Evolutionary conservation across 2,797 vertebrate species (phyloP).

Genomic region (Falco novaeseelandiae): DNA sequence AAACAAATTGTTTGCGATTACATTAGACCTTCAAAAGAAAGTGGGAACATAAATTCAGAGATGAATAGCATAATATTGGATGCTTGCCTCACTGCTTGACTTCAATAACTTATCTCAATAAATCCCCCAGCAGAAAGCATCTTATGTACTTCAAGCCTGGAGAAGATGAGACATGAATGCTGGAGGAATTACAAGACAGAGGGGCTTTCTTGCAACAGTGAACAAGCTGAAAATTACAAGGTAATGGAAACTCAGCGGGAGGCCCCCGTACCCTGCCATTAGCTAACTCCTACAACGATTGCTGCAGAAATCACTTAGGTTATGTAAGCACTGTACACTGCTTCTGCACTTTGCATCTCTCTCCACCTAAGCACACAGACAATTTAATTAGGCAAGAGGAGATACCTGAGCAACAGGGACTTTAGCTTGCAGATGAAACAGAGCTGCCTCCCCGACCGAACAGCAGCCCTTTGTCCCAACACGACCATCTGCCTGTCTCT

Average conservation of each 20-base stretch:
- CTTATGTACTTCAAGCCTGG: constrained; percentile 73
- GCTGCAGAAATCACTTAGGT: constrained; percentile 59
- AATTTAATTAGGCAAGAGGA: constrained; percentile 19
- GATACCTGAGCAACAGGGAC: not conserved
- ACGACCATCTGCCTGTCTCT: not conserved
- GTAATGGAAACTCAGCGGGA: constrained; percentile 82
- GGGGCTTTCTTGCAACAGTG: constrained; percentile 79
- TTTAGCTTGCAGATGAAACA: not conserved
- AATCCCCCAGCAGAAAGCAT: constrained; percentile 80
- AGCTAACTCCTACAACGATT: constrained; percentile 77
- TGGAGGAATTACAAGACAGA: constrained; percentile 80
- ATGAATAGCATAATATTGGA: constrained; percentile 72
- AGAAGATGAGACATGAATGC: constrained; percentile 79
- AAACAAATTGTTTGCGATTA: constrained; percentile 78
- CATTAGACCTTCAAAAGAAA: constrained; percentile 76
- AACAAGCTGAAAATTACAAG: constrained; percentile 84
- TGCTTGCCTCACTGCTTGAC: constrained; percentile 78
- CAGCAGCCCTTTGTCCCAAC: not conserved
- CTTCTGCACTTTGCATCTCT: constrained; percentile 57
- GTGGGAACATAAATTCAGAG: constrained; percentile 70
- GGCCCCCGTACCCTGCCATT: constrained; percentile 76
- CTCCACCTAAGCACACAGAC: constrained; percentile 41
- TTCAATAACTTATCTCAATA: constrained; percentile 81
- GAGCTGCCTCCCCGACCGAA: not conserved
- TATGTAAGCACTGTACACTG: constrained; percentile 50